These are phyloP conservation scores for Pomacea canaliculata DNA, from an alignment of 2,888 invertebrate genomes.

Conservation along the genomic window DNA sequence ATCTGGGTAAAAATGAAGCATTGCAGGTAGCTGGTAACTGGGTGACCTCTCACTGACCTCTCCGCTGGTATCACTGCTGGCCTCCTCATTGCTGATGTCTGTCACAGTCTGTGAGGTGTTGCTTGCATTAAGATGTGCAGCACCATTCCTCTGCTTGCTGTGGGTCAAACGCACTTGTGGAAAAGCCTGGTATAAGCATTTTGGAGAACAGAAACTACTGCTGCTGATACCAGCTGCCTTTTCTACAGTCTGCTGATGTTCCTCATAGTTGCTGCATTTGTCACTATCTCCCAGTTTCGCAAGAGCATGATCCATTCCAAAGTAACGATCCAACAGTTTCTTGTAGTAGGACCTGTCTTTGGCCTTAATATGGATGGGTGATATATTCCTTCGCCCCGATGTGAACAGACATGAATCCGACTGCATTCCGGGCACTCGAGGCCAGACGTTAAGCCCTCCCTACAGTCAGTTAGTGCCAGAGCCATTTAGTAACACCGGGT, in stretches of 20 bases:
- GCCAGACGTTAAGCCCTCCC: not conserved
- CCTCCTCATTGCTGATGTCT: slow-evolving; percentile 40
- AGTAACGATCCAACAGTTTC: slow-evolving; percentile 61
- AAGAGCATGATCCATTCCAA: slow-evolving; percentile 59
- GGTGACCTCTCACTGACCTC: slow-evolving; percentile 41
- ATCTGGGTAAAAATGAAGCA: too few species aligned
- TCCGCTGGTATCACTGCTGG: slow-evolving; percentile 44
- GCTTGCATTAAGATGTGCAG: slow-evolving; percentile 22
- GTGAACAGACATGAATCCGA: slow-evolving; percentile 2
- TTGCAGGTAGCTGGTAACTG: not conserved
- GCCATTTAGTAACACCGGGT: not conserved
- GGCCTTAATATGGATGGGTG: slow-evolving; percentile 45
- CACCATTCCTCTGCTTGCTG: slow-evolving; percentile 47
- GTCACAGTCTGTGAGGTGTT: slow-evolving; percentile 37
- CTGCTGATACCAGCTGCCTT: not conserved
- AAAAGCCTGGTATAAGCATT: slow-evolving; percentile 5
- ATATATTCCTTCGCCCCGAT: not conserved
- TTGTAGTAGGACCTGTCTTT: slow-evolving; percentile 63
- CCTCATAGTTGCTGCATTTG: too few species aligned
- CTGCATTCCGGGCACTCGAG: not conserved
- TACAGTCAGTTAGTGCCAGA: not conserved
- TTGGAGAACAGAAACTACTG: not conserved
- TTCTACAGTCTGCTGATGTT: too few species aligned
- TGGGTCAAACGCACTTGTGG: slow-evolving; percentile 52
- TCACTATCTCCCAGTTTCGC: slow-evolving; percentile 22